Evolutionary conservation across 1,140 invertebrate genomes (phyloP).

Genomic region (Cyclargus thomasi): DNA sequence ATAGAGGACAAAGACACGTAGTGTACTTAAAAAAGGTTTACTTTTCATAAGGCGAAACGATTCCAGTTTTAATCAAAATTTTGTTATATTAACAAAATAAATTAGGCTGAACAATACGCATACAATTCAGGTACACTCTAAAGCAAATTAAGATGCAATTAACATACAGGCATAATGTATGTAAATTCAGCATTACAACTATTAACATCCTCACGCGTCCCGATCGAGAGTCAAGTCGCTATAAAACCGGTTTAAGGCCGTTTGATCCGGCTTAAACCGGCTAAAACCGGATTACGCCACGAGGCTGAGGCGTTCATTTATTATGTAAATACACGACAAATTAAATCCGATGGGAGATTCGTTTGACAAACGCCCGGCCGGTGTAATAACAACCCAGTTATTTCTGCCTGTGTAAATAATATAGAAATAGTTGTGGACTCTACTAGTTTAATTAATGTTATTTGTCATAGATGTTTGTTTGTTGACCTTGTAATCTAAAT

Average conservation of each 20-base stretch:
- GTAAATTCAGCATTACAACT: conserved; percentile 32
- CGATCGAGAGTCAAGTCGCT: conserved; percentile 70
- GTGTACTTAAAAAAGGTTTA: no score
- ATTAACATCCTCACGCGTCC: conserved; percentile 60
- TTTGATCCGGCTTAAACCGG: conserved; percentile 64
- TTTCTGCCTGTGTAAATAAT: conserved; percentile 18
- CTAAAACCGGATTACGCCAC: conserved; percentile 67
- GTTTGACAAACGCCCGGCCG: conserved; percentile 60
- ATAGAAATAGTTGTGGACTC: neutral
- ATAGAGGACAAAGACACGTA: no score
- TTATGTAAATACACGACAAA: conserved; percentile 73
- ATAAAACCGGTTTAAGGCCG: conserved; percentile 62
- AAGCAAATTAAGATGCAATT: conserved; percentile 1
- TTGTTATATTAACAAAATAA: neutral
- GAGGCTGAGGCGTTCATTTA: conserved; percentile 67
- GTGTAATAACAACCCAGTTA: conserved; percentile 44
- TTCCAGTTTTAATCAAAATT: no score
- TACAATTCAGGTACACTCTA: neutral
- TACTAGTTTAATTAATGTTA: neutral
- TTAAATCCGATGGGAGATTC: conserved; percentile 71
- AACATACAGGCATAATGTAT: neutral
- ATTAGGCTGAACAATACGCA: neutral
- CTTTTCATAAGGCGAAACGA: no score
- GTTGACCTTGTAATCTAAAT: neutral
- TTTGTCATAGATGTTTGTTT: neutral